Base-by-base conservation (phyloP, 2,797 vertebrate genomes). In the Octomys mimax region DNA sequence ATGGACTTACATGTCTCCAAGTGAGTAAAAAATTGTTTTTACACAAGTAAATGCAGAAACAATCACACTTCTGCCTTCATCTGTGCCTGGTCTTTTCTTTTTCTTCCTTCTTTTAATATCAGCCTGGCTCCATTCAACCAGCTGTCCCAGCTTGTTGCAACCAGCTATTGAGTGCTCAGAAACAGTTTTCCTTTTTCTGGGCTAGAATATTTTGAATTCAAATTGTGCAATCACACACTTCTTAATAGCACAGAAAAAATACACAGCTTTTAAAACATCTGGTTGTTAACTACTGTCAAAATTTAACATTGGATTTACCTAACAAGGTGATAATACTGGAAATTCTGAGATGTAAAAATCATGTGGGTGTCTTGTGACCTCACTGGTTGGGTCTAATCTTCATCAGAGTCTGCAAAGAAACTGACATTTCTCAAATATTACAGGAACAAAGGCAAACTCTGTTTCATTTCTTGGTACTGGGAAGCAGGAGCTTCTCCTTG, bases 321-420 rank as follows among this genome's bases (percentile, higher is more conserved):
- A 93, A 66, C 52, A 83, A 82, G n/a, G 22, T 16, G 78, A 91
- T 70, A 33, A 61, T 39, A 33, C 24, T n/a, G 42, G 2, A 21
- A 81, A 61, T 78, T 91, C 66, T 70, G n/a, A 95, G 88, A 91
- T 14, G 42, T 4, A 73, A 57, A 85, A 79, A 78, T 46, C 66
- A 91, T n/a, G 5, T 6, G 19, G 77, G 6, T 28, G 8, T 57
- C 61, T 61, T 59, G 33, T 85, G 78, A 82, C 28, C 33, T 79
- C 39, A 80, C 26, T 46, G 77, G 49, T 28, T 33, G 24, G 49
- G 21, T 81, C 42, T 90, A 59, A 80, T 54, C 83, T 93, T 92
- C 70, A 79, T 4, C 39, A 24, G 54, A 88, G 21, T 46, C 42
- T 91, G 79, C 0, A 6, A 28, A 33, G 39, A 39, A 49, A 10